These are phyloP conservation scores for Tiaroga cobitis DNA, from an alignment of 2,797 vertebrate species.

Conservation along the genomic window DNA sequence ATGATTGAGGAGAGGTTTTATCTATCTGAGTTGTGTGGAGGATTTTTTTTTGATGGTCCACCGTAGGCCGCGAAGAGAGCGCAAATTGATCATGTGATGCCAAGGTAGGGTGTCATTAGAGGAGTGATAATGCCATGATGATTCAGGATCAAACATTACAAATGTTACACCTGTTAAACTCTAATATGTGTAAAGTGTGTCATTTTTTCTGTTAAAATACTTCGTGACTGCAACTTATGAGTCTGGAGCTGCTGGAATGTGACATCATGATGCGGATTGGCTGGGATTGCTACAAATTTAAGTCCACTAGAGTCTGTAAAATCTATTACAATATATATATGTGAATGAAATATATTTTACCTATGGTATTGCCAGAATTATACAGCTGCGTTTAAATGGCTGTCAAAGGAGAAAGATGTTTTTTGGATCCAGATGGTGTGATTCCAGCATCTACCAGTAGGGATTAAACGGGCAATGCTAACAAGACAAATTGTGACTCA, in stretches of 20 bases:
- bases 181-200: conserved; percentile 10
- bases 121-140: background rate
- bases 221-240: background rate
- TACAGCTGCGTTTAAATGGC: background rate
- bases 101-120: background rate
- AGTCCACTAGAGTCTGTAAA: background rate
- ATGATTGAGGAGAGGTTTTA: conserved; percentile 73
- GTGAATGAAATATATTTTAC: background rate
- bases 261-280: background rate
- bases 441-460: background rate
- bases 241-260: background rate
- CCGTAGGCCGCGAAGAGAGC: background rate
- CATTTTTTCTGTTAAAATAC: background rate
- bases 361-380: background rate
- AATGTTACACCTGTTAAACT: conserved; percentile 2
- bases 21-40: conserved; percentile 55
- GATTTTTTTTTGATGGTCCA: conserved; percentile 24
- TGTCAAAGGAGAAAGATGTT: background rate
- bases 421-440: background rate
- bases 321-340: background rate
- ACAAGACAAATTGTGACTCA: background rate
- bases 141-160: conserved; percentile 23
- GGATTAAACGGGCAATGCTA: background rate
- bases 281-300: background rate
- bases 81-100: background rate